Evolutionary conservation across 2,888 invertebrate genomes (phyloP), one percentile per base, ranked within the genome.

Genomic region (Rhagonycha fulva): DNA sequence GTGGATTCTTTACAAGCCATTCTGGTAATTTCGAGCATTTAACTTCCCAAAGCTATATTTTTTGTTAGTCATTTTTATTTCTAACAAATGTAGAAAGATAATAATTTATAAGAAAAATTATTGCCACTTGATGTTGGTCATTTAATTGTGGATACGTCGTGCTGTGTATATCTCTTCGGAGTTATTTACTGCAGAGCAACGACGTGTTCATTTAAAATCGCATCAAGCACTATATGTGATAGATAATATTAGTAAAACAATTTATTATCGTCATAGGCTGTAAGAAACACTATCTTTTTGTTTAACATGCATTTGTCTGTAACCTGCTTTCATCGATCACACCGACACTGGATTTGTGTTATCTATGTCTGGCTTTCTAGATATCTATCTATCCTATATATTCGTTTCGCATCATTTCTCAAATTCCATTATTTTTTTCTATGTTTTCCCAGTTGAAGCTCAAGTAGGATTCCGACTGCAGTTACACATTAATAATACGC

Each of bases 311-410:
- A 87, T 86, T 85, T 82, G 86, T 86, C 84, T 84, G 83, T 83
- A 84, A 83, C 82, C 85, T 83, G 82, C 84, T 81, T 83, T 82
- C 84, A 87, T 87, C 85, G 82, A 87, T 87, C 86, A 86, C 84
- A 80, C 82, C 85, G 87, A 86, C 87, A 85, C 85, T 85, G 85
- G 87, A 86, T 86, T 86, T 86, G 85, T 85, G 85, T 86, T 86
- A 86, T 86, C 86, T 86, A 84, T 83, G 84, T 84, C 84, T 84
- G 86, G 84, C 84, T 83, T 83, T 83, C 83, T 82, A 82, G 85
- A 86, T 86, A 87, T 86, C 85, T 86, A 86, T 87, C 87, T 84
- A 81, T 83, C 84, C 84, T 81, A 84, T 82, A 82, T 82, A 84
- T 84, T 83, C 83, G 83, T 83, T 85, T 84, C 85, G 82, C 83